Evolutionary conservation across 2,797 vertebrate genomes (phyloP).

Genomic region (Coilia nasus): DNA sequence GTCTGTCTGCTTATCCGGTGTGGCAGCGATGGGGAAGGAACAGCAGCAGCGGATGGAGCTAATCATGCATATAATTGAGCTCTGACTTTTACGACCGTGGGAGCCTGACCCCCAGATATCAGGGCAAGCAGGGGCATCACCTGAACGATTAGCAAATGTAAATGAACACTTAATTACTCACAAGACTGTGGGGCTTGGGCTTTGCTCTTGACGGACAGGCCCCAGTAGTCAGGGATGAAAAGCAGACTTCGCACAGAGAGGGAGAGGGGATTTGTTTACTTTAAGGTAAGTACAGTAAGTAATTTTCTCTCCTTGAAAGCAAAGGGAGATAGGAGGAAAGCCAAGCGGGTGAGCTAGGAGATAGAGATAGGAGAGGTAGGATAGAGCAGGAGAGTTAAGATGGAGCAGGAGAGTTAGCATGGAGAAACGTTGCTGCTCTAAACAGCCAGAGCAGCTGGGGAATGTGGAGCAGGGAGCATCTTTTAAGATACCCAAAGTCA

Average conservation of each 20-base stretch:
- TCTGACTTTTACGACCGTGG: constrained; percentile 52
- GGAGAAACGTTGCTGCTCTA: too few species aligned
- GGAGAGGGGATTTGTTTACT: background rate
- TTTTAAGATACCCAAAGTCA: too few species aligned
- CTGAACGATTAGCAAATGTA: constrained; percentile 58
- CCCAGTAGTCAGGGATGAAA: constrained; percentile 36
- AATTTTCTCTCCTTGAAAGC: background rate
- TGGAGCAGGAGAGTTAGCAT: too few species aligned
- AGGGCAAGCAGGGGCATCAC: constrained; percentile 55
- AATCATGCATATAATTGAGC: constrained; percentile 62
- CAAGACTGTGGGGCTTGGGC: constrained; percentile 26
- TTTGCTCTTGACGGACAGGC: constrained; percentile 46
- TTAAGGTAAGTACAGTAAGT: background rate
- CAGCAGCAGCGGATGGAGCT: constrained; percentile 53
- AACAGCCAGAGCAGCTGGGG: too few species aligned
- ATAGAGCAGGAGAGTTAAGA: too few species aligned
- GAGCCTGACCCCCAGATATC: constrained; percentile 56
- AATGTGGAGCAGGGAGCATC: too few species aligned
- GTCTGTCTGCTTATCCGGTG: constrained; percentile 48
- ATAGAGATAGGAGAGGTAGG: too few species aligned
- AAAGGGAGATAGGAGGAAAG: background rate
- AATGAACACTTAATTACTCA: constrained; percentile 57
- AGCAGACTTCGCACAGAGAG: constrained; percentile 18
- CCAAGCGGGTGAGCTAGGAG: too few species aligned
- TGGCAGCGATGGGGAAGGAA: constrained; percentile 45